Conservation (phyloP, 2,888 invertebrate genomes). For the Cetonia aurata region DNA sequence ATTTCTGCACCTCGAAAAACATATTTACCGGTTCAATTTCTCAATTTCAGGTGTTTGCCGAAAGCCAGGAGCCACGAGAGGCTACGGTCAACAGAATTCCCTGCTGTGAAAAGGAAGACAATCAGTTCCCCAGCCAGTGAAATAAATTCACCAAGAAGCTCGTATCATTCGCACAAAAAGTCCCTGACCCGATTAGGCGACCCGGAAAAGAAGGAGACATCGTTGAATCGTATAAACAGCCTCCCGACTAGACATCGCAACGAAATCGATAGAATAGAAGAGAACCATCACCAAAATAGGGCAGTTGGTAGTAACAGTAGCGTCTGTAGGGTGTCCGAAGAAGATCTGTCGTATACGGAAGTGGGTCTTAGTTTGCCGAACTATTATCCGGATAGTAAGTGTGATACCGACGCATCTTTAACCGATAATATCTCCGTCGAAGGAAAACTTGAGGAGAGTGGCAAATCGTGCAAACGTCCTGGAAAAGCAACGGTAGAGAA, state of each 20-base stretch:
- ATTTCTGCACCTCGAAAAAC: too few species aligned
- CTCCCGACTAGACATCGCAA: constrained; percentile 54
- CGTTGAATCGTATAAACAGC: constrained; percentile 37
- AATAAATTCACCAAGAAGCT: constrained; percentile 50
- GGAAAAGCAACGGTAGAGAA: background rate
- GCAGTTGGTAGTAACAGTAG: constrained; percentile 66
- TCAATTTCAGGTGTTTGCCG: constrained; percentile 52
- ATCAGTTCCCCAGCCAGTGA: constrained; percentile 55
- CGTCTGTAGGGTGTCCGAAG: constrained; percentile 55
- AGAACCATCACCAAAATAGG: constrained; percentile 70
- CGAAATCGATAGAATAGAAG: constrained; percentile 72
- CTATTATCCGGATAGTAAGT: constrained; percentile 66
- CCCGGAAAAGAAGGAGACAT: constrained; percentile 30
- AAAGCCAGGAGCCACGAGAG: constrained; percentile 58
- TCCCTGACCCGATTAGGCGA: constrained; percentile 36
- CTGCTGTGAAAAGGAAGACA: constrained; percentile 49
- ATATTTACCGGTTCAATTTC: background rate
- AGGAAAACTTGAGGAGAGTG: constrained; percentile 40
- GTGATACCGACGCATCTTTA: constrained; percentile 68
- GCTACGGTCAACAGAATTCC: constrained; percentile 50
- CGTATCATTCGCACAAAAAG: constrained; percentile 46
- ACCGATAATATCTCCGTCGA: constrained; percentile 66
- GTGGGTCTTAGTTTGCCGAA: constrained; percentile 65
- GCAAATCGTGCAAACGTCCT: constrained; percentile 2
- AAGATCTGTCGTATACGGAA: constrained; percentile 63